Evolutionary conservation across 2,113 vertebrate genomes (phyloP).

Genomic region (Hylia prasina): DNA sequence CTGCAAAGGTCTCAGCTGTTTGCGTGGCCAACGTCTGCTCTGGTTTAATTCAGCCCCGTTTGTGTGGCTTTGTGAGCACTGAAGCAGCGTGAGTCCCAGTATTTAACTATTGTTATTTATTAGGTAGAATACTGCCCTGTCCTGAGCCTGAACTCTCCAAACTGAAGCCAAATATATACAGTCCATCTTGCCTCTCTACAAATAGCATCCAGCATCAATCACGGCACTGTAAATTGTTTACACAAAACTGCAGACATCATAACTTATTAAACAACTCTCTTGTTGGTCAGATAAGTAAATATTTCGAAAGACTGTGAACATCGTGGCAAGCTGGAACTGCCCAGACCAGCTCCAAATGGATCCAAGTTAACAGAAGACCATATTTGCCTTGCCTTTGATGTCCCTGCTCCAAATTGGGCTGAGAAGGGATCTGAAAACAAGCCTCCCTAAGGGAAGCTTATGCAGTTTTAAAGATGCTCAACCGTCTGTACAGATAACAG

Average conservation of each 20-base stretch:
- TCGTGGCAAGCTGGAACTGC: not conserved
- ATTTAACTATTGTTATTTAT: conserved; percentile 35
- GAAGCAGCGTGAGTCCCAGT: not conserved
- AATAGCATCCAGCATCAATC: conserved; percentile 4
- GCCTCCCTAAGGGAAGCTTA: not conserved
- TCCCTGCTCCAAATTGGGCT: not conserved
- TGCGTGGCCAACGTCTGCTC: not conserved
- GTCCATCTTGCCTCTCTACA: not conserved
- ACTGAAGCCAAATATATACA: not conserved
- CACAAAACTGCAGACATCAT: conserved; percentile 21
- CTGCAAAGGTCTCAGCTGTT: not conserved
- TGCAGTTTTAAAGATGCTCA: conserved; percentile 10
- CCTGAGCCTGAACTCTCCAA: not conserved
- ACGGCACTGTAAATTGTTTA: conserved; percentile 42
- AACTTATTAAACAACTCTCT: conserved; percentile 33
- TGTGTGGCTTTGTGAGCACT: not conserved
- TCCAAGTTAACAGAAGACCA: not conserved
- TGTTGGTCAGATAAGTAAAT: conserved; percentile 49
- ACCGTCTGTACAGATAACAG: not conserved
- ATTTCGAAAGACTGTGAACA: conserved; percentile 1
- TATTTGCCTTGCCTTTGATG: not conserved
- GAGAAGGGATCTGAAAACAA: conserved; percentile 8
- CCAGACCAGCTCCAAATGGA: not conserved
- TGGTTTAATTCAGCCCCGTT: not conserved
- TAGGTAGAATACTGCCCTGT: not conserved